A percentile compares a stretch with the other conserved stretches of the same genome.
Conservation (phyloP, 1,140 invertebrate species). For the Harpegnathos saltator region DNA sequence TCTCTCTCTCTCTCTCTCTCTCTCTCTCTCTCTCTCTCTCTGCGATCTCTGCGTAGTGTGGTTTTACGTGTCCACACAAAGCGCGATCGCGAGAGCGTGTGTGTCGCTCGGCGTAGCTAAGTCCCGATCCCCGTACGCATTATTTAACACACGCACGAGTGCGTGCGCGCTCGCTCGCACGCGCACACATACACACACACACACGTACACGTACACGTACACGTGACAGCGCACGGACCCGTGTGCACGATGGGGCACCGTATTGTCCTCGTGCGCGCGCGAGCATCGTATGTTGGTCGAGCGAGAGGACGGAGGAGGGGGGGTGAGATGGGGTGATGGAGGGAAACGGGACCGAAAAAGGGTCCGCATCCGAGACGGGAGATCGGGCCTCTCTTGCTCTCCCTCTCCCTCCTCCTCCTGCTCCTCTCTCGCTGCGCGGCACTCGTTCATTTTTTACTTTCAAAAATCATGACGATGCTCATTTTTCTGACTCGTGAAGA, state of each 20-base stretch:
- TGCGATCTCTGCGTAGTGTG: constrained; percentile 45
- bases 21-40: background rate
- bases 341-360: constrained; percentile 35
- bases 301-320: constrained; percentile 20
- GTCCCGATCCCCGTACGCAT: constrained; percentile 23
- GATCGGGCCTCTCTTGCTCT: constrained; percentile 47
- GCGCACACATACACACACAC: background rate
- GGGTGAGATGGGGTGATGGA: constrained; percentile 2
- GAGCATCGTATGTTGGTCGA: constrained; percentile 27
- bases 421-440: constrained; percentile 62
- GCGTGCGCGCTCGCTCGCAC: background rate
- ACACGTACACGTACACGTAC: constrained; percentile 10
- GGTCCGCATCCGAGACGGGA: constrained; percentile 35
- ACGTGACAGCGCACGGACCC: background rate
- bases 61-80: constrained; percentile 52
- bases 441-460: constrained; percentile 86
- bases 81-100: constrained; percentile 15
- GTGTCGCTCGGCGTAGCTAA: constrained; percentile 5
- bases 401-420: constrained; percentile 49
- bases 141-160: constrained; percentile 49
- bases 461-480: constrained; percentile 87
- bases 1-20: background rate
- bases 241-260: background rate
- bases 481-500: constrained; percentile 86
- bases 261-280: constrained; percentile 39